Conservation (phyloP, 2,113 vertebrate species). For the Cyanoliseus patagonus region DNA sequence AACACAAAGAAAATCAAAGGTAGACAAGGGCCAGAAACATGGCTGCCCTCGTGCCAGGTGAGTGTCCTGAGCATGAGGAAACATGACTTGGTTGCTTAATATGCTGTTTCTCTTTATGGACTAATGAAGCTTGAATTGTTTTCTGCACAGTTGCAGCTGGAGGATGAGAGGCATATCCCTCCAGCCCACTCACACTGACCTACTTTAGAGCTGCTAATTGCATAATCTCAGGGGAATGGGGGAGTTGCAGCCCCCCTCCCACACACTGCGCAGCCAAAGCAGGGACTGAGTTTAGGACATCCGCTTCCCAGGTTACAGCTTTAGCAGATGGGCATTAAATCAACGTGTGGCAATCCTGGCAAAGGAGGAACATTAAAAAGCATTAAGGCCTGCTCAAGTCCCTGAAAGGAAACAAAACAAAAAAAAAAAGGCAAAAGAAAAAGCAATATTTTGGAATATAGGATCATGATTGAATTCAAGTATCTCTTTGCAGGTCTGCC, state of each 20-base stretch:
- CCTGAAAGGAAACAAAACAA: not conserved
- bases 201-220: slow-evolving; percentile 16
- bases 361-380: not conserved
- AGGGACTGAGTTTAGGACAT: not conserved
- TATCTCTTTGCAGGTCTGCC: not conserved
- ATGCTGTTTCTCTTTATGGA: not conserved
- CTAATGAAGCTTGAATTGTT: not conserved
- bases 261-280: not conserved
- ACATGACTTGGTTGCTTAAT: not conserved
- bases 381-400: not conserved
- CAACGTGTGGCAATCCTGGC: not conserved
- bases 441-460: not conserved
- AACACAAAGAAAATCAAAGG: not conserved
- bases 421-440: too few species aligned
- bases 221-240: not conserved
- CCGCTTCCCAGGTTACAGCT: not conserved
- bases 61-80: not conserved
- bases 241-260: not conserved
- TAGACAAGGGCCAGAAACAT: not conserved
- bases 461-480: not conserved
- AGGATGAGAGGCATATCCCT: not conserved
- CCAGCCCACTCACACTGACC: slow-evolving; percentile 11
- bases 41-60: not conserved
- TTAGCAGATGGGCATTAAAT: not conserved
- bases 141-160: not conserved